These are phyloP conservation scores for Xenops minutus DNA, from an alignment of 2,797 vertebrate species.

Conservation along the genomic window DNA sequence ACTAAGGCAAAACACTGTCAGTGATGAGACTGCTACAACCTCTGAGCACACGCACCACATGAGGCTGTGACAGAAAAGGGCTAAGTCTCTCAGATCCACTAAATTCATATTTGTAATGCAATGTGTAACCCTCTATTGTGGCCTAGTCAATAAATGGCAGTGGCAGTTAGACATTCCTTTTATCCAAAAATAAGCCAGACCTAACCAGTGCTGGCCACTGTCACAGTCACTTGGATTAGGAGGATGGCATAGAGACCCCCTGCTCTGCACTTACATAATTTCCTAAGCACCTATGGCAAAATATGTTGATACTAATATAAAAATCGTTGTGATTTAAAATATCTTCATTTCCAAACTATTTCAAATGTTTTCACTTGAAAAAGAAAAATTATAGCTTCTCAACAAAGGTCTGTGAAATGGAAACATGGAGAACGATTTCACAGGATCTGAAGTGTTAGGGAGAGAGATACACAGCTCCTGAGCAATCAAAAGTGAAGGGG, in stretches of 20 bases:
- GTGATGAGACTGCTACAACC: neutral
- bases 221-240: neutral
- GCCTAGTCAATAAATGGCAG: neutral
- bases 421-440: neutral
- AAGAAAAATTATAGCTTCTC: neutral
- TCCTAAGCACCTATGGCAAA: neutral
- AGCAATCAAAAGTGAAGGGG: neutral
- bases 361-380: neutral
- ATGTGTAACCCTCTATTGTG: neutral
- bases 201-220: neutral
- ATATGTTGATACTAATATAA: neutral
- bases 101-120: neutral
- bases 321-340: neutral
- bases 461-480: neutral
- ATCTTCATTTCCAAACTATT: neutral
- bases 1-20: neutral
- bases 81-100: neutral
- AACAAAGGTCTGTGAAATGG: neutral
- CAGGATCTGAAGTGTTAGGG: neutral
- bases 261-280: neutral
- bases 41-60: neutral
- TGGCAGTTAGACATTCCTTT: neutral
- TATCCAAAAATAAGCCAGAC: neutral
- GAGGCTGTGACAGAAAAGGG: neutral
- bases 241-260: neutral